Evolutionary conservation across 1,140 invertebrate species (phyloP), one percentile per base, ranked within the genome.

Genomic region (Drosophila fuyamai): DNA sequence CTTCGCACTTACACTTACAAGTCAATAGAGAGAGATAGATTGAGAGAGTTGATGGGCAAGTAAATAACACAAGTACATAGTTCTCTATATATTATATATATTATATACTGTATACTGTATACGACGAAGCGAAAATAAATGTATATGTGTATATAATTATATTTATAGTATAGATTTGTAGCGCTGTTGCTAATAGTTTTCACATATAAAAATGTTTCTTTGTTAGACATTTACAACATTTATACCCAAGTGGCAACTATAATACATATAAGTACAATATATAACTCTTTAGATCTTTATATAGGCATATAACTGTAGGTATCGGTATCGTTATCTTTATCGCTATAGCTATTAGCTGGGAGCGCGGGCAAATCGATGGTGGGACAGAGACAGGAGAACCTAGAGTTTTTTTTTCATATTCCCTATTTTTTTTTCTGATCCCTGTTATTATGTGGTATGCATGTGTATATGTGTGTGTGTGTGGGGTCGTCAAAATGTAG

Each of bases 201-300:
- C 62, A 46, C 70, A 78, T 77, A 79, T 67, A 55, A 77, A 68
- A 71, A 71, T 68, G 72, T 54, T 48, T 74, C 58, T 73, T 66
- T 40, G 47, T 66, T 78, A 58, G 78, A 86, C 82, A 86, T 82
- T 86, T 86, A 86, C 82, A 85, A 86, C 70, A 67, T 67, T 67
- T 74, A 82, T 80, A 71, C 67, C 63, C 59, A 73, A 77, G 56
- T 83, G 75, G 79, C 61, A 80, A 73, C 76, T 85, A 86, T 86
- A 85, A 81, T 81, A 86, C 84, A 86, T 86, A 63, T 74, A 72
- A 66, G 58, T 76, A 66, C 68, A 63, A 48, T 60, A 73, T 66
- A 76, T 76, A 76, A 76, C 51, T 76, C 60, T 76, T 66, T 76
- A 29, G 60, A 58, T 76, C 53, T 76, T 56, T 59, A 55, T 65